phyloP scores from a whole-genome alignment of 1,140 invertebrate genomes.

The Diachasma alloeum region DNA sequence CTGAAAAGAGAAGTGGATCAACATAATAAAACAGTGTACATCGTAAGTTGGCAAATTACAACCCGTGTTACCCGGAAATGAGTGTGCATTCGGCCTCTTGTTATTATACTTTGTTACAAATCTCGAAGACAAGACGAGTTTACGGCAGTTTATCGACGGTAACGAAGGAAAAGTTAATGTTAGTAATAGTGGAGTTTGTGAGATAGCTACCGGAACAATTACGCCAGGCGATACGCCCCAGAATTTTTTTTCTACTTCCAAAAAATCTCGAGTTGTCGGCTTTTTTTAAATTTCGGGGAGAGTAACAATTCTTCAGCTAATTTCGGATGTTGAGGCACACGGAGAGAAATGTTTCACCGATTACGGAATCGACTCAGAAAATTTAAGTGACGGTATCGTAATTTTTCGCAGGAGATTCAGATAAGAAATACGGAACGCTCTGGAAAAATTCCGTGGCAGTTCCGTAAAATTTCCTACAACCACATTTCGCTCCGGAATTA shows the following conservation, averaged over 20 bases:
- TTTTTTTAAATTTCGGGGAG: no score
- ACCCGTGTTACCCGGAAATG: constrained; percentile 23
- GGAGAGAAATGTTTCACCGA: no score
- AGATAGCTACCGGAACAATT: not conserved
- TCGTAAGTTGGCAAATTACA: not conserved
- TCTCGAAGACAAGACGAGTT: not conserved
- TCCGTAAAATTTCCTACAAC: no score
- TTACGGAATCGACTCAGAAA: no score
- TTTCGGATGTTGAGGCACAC: no score
- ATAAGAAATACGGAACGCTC: no score
- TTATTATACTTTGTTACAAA: constrained; percentile 2
- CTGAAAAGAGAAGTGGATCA: not conserved
- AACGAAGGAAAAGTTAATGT: constrained; percentile 10
- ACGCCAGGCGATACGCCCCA: not conserved
- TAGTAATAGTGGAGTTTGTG: not conserved
- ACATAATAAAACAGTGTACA: constrained; percentile 6
- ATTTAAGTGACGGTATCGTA: no score
- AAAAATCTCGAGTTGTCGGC: no score
- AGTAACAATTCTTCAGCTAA: no score
- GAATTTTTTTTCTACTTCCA: not conserved
- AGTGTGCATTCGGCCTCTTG: constrained; percentile 13
- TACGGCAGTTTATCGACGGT: not conserved
- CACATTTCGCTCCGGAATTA: no score
- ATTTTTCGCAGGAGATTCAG: no score
- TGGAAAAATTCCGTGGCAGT: no score